These are phyloP conservation scores for Prochilodus magdalenae DNA, from an alignment of 2,113 vertebrate species.

Conservation along the genomic window DNA sequence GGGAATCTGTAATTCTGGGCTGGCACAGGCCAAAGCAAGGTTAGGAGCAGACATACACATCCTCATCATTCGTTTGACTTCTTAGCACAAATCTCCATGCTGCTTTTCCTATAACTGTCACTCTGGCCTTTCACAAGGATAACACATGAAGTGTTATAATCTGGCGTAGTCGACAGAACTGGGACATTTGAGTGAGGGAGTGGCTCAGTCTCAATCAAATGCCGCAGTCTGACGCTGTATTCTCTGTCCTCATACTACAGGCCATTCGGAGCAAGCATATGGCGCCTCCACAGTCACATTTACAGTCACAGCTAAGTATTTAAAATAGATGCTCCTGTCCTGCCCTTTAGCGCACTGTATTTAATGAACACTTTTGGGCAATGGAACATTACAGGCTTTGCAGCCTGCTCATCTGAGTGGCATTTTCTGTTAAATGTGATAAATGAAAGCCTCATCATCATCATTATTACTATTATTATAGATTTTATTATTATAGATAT, in stretches of 20 bases:
- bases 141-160: not conserved
- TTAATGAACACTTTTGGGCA: not conserved
- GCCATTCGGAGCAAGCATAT: slow-evolving; percentile 14
- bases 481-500: not conserved
- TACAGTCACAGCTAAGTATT: slow-evolving; percentile 27
- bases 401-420: not conserved
- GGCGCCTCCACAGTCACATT: slow-evolving; percentile 15
- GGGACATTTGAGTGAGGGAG: slow-evolving; percentile 1
- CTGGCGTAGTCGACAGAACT: not conserved
- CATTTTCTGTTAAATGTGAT: not conserved
- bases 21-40: not conserved
- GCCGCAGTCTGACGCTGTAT: not conserved
- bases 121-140: not conserved
- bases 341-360: not conserved
- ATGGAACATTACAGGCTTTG: not conserved
- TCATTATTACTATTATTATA: not conserved
- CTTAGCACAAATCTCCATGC: not conserved
- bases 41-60: not conserved
- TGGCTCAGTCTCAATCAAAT: slow-evolving; percentile 2
- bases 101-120: not conserved
- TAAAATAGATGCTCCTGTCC: slow-evolving; percentile 34
- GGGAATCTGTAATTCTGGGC: not conserved
- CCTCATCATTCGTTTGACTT: not conserved
- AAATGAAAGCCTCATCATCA: not conserved
- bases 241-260: not conserved